A percentile compares a stretch with the other conserved stretches of the same genome.
Evolutionary conservation across 2,888 invertebrate species (phyloP).

Genomic region (Sinohyriopsis cumingii): DNA sequence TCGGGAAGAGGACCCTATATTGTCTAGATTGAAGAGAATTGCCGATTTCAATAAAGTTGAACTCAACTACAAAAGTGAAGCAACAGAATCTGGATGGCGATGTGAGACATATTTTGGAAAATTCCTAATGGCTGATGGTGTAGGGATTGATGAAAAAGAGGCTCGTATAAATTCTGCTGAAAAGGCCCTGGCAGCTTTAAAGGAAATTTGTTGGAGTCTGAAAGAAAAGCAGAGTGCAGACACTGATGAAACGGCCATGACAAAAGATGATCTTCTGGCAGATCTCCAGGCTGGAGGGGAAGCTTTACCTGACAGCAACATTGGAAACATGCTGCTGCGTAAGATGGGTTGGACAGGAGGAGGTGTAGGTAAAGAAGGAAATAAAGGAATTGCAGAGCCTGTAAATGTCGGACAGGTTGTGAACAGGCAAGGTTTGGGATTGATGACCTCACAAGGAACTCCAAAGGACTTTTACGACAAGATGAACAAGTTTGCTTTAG

Average conservation of each 20-base stretch:
- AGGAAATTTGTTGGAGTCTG: conserved; percentile 63
- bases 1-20: conserved; percentile 19
- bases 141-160: conserved; percentile 38
- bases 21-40: conserved; percentile 50
- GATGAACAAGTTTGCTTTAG: conserved; percentile 59
- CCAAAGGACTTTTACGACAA: conserved; percentile 53
- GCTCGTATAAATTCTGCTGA: conserved; percentile 51
- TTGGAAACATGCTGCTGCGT: conserved; percentile 78
- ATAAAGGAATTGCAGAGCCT: conserved; percentile 80
- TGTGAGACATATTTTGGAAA: conserved; percentile 52
- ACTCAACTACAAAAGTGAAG: conserved; percentile 51
- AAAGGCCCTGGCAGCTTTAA: conserved; percentile 50
- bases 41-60: conserved; percentile 58
- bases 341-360: conserved; percentile 85
- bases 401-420: conserved; percentile 65
- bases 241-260: conserved; percentile 38
- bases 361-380: conserved; percentile 78
- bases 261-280: conserved; percentile 55
- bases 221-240: conserved; percentile 58
- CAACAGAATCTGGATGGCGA: conserved; percentile 27
- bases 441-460: conserved; percentile 48
- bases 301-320: conserved; percentile 71
- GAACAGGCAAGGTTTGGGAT: conserved; percentile 67
- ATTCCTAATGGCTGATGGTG: conserved; percentile 42
- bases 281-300: conserved; percentile 41